Base-by-base conservation (phyloP, 2,113 vertebrate genomes). In the Petrocephalus microphthalmus region DNA sequence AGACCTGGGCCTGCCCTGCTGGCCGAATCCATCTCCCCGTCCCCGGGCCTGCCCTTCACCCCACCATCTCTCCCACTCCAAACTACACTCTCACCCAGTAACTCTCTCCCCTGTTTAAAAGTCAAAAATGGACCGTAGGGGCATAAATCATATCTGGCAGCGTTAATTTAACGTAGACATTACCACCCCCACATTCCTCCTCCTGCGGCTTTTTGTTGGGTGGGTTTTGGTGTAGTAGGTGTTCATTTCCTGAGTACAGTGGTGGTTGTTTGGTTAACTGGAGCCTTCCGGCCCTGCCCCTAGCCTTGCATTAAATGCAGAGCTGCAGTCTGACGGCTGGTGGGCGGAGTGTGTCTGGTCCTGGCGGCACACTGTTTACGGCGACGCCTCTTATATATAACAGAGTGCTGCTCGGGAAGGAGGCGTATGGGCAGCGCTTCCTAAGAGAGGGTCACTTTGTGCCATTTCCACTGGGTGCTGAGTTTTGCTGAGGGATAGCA, bases 11-110 rank as follows among this genome's bases (percentile, higher is more conserved):
- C 90, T 90, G 92, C 91, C 93, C 89, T 19, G 84, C 85, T 93
- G 92, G 89, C 67, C 87, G 82, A 91, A 95, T 95, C 92, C 93
- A 95, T 95, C 94, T 95, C 92, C 91, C 89, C 45, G 87, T 91
- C 88, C 91, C 85, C 85, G 89, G 94, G 91, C 88, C 92, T 94
- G 93, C 92, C 93, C 92, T 95, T 94, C 92, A 93, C 67, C 33
- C 64, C 37, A 5, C 49, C 53, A 5, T 37, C 17, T 53, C n/a
- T 6, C 49, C 51, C 53, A 19, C 42, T 19, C 64, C 56, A 53
- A 71, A 86, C 11, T 52, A 71, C 45, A 87, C 84, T 82, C 87
- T 60, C 47, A 53, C 10, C 33, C n/a, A 85, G 74, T n/a, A 54
- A 87, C 82, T 86, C 83, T 88, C 33, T 87, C 49, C 74, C 17